These are phyloP conservation scores for Cercocebus atys DNA, from an alignment of 2,113 vertebrate species.

Conservation along the genomic window DNA sequence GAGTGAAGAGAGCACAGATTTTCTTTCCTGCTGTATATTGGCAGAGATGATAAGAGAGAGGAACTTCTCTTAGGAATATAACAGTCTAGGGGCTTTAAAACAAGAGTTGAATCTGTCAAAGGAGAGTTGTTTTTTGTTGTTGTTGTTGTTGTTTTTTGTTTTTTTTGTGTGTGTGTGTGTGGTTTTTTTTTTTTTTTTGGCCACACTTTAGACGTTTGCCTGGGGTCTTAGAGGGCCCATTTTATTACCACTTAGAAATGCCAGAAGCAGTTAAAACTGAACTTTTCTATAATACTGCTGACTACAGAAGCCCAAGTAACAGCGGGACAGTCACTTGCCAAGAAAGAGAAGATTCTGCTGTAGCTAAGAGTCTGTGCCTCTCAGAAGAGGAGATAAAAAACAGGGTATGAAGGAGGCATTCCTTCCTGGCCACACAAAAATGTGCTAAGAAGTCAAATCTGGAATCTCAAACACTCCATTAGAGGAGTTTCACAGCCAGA, in stretches of 20 bases:
- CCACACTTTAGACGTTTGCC: not conserved
- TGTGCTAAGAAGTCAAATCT: not conserved
- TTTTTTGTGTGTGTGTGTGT: no score
- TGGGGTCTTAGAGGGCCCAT: not conserved
- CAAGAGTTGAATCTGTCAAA: no score
- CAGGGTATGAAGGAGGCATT: constrained; percentile 8
- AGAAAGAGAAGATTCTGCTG: constrained; percentile 2
- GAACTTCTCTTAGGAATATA: not conserved
- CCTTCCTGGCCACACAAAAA: not conserved
- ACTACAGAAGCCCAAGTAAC: not conserved
- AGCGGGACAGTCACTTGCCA: not conserved
- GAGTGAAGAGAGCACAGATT: not conserved
- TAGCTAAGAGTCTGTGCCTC: not conserved
- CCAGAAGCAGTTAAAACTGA: not conserved
- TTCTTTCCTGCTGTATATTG: not conserved
- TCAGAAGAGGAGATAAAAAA: constrained; percentile 40
- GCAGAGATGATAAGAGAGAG: not conserved
- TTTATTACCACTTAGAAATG: not conserved
- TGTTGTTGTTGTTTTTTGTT: not conserved
- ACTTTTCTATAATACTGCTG: not conserved
- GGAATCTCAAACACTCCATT: not conserved
- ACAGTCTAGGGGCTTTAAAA: not conserved
- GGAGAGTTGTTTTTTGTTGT: not conserved
- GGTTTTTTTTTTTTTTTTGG: not conserved
- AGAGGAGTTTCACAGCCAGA: not conserved